Conservation (phyloP, 1,140 invertebrate species). For the Coboldia fuscipes region DNA sequence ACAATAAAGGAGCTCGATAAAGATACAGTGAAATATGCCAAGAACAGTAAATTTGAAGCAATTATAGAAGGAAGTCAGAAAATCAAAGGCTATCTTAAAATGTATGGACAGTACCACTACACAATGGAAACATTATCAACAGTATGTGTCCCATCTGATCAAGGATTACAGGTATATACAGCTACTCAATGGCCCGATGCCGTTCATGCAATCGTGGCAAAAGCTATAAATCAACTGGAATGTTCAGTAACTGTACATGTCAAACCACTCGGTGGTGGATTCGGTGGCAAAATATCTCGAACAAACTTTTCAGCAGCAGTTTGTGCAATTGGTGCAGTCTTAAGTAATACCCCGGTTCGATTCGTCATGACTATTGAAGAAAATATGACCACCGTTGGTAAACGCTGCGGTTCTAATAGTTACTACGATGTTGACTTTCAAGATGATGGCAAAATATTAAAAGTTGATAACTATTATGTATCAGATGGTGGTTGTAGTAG, state of each 20-base stretch:
- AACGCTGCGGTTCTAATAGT: slow-evolving; percentile 19
- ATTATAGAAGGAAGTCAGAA: slow-evolving; percentile 6
- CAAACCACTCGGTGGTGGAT: slow-evolving; percentile 38
- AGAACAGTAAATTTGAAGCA: background rate
- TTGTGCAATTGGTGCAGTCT: slow-evolving; percentile 31
- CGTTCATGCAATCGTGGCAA: slow-evolving; percentile 29
- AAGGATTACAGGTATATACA: slow-evolving; percentile 32
- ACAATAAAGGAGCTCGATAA: background rate
- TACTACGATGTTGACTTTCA: slow-evolving; percentile 35
- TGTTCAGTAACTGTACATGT: slow-evolving; percentile 32
- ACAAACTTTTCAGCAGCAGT: slow-evolving; percentile 24
- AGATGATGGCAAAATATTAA: slow-evolving; percentile 41
- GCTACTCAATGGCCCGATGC: slow-evolving; percentile 37
- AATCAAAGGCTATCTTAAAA: slow-evolving; percentile 13
- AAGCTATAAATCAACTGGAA: slow-evolving; percentile 22
- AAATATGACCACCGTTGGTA: slow-evolving; percentile 34
- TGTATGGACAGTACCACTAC: slow-evolving; percentile 14
- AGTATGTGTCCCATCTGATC: slow-evolving; percentile 26
- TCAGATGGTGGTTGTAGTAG: slow-evolving; percentile 27
- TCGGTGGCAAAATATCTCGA: slow-evolving; percentile 38
- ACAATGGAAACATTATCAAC: slow-evolving; percentile 38
- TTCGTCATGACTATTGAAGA: slow-evolving; percentile 33
- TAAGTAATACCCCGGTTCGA: slow-evolving; percentile 29
- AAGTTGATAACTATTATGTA: slow-evolving; percentile 33
- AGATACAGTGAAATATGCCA: background rate